phyloP scores from a whole-genome alignment of 2,113 vertebrate species.

The Circaetus gallicus region DNA sequence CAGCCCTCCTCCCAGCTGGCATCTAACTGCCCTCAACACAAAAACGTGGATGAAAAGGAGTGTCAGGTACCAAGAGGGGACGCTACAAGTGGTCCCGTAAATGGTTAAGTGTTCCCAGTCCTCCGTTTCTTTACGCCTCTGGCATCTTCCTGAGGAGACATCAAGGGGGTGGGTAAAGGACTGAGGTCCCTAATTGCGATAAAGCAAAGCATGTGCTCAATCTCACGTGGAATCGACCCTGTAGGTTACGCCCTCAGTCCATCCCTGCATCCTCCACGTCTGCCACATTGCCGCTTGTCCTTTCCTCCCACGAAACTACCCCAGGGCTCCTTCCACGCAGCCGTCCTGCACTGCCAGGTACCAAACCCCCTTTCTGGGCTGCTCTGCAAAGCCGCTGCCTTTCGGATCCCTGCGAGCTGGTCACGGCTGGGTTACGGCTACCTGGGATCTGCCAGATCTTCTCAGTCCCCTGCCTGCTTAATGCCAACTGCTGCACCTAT shows the following conservation, averaged over 20 bases:
- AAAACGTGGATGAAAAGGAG: not conserved
- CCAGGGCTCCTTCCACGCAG: rapidly evolving
- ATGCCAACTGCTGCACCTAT: not conserved
- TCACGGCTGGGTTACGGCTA: not conserved
- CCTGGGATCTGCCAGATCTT: not conserved
- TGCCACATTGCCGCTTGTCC: not conserved
- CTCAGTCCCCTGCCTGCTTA: not conserved
- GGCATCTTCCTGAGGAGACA: not conserved
- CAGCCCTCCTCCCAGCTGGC: not conserved
- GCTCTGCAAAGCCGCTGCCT: not conserved
- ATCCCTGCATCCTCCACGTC: not conserved
- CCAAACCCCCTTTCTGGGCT: not conserved
- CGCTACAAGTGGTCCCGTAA: not conserved
- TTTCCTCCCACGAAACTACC: not conserved
- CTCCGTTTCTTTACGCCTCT: not conserved
- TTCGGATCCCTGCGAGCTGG: not conserved
- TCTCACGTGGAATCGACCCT: not conserved
- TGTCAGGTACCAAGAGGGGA: not conserved
- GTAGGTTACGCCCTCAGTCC: not conserved
- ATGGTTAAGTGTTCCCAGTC: not conserved
- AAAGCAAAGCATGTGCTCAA: not conserved
- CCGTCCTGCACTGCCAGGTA: not conserved
- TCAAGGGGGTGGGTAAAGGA: not conserved
- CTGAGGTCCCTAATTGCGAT: not conserved
- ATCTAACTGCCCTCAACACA: not conserved